Evolutionary conservation across 2,797 vertebrate genomes (phyloP), one percentile per base, ranked within the genome.

Genomic region (Lepus townsendii): DNA sequence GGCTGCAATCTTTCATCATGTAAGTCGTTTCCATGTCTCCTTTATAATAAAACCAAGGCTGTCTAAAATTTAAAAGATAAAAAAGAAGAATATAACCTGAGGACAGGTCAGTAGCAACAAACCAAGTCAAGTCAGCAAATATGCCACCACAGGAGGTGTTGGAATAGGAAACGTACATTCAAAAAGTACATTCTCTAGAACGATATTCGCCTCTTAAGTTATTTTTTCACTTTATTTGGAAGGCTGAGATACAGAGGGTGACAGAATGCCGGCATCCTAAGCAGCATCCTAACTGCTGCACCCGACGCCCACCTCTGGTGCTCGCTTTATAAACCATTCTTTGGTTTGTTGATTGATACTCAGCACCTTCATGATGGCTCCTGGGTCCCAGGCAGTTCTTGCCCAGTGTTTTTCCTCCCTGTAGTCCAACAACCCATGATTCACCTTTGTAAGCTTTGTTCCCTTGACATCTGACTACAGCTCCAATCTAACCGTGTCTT

Each of bases 81-180:
- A 16, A 57, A 57, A 57, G 7, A 17, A 72, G 83, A 16, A 14
- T 65, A 38, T 75, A 27, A 60, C 26, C 79, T 90, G 27, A 92
- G 52, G 50, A 42, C 63, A 85, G 62, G 82, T 90, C 50, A 63
- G 26, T 50, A 88, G 65, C 90, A 77, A 72, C 68, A 83, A 88
- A 60, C 84, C 42, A 69, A 93, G 80, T 80, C 65, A 93, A 82
- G 69, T 83, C 27, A 86, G 22, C 52, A 94, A 77, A 69, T 82
- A 65, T 80, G 86, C 88, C 30, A 75, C 65, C n/a, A 50, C 73
- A 19, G n/a, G 71, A 77, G 50, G 27, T 78, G 11, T 92, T 78
- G 84, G 17, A 85, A 78, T 68, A 38, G 62, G 60, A 94, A 93
- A 65, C 4, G 0, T 77, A 17, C 3, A 13, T 76, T 83, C 63